phyloP scores from a whole-genome alignment of 2,113 vertebrate species.

The Prietella phreatophila region DNA sequence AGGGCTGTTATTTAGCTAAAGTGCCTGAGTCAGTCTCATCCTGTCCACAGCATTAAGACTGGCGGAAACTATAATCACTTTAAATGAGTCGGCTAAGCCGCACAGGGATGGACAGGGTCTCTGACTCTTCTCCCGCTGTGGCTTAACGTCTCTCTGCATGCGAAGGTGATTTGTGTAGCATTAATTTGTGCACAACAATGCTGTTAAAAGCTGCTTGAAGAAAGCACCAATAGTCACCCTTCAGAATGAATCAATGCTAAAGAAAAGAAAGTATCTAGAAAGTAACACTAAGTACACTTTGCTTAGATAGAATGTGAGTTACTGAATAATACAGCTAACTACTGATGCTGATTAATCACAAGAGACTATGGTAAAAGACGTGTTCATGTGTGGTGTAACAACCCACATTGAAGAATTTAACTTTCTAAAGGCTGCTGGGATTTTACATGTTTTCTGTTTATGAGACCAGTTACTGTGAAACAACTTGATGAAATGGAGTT shows the following conservation, averaged over 20 bases:
- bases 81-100: constrained; percentile 60
- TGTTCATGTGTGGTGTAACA: not conserved
- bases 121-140: constrained; percentile 46
- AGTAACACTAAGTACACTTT: not conserved
- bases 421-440: not conserved
- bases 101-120: constrained; percentile 58
- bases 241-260: not conserved
- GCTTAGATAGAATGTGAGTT: not conserved
- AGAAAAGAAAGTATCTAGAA: constrained; percentile 10
- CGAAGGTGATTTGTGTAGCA: constrained; percentile 43
- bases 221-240: not conserved
- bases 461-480: too few relatives aligned
- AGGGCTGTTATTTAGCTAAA: constrained; percentile 21
- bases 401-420: not conserved
- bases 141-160: constrained; percentile 57
- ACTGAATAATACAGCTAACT: not conserved
- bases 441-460: not conserved
- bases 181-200: constrained; percentile 26
- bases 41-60: constrained; percentile 54
- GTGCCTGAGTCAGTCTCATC: constrained; percentile 46
- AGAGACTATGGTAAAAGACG: not conserved
- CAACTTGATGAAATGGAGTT: too few relatives aligned
- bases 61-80: constrained; percentile 59
- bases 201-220: constrained; percentile 33
- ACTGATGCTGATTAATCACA: not conserved